phyloP scores from a whole-genome alignment of 37 sponge, comb jelly and placozoan species.

The Oopsacas minuta region DNA sequence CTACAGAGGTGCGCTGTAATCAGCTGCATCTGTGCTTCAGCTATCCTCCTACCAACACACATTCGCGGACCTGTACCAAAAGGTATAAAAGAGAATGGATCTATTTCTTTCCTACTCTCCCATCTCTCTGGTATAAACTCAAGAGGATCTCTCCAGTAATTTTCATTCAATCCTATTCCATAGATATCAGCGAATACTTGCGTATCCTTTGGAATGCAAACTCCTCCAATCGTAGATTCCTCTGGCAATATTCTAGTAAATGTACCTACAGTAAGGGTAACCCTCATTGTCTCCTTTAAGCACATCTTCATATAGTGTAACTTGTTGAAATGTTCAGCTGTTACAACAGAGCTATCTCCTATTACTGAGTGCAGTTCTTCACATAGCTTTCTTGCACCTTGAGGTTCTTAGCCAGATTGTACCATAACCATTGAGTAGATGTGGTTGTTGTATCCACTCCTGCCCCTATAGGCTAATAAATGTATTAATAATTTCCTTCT shows the following conservation, averaged over 20 bases:
- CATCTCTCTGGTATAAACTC: conserved; percentile 18
- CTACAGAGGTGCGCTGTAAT: conserved; percentile 8
- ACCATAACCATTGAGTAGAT: conserved; percentile 12
- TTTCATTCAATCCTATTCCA: background rate
- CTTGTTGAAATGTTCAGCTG: background rate
- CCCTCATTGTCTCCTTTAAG: background rate
- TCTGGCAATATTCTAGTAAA: background rate
- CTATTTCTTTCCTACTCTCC: background rate
- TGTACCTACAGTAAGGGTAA: background rate
- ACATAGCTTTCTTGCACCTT: background rate
- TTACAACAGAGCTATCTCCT: background rate
- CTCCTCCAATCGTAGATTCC: background rate
- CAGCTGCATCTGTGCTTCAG: background rate
- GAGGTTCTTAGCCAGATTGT: background rate
- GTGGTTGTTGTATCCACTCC: background rate
- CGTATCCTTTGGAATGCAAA: background rate
- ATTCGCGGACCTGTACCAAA: conserved; percentile 24
- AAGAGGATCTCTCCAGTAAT: background rate
- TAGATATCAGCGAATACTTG: background rate
- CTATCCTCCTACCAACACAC: conserved; percentile 16
- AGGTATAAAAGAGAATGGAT: conserved; percentile 24
- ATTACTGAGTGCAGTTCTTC: background rate
- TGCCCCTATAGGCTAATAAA: background rate
- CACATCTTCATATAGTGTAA: background rate
- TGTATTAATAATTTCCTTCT: background rate